Base-by-base conservation (phyloP, 2,113 vertebrate genomes). In the Vulpes vulpes region DNA sequence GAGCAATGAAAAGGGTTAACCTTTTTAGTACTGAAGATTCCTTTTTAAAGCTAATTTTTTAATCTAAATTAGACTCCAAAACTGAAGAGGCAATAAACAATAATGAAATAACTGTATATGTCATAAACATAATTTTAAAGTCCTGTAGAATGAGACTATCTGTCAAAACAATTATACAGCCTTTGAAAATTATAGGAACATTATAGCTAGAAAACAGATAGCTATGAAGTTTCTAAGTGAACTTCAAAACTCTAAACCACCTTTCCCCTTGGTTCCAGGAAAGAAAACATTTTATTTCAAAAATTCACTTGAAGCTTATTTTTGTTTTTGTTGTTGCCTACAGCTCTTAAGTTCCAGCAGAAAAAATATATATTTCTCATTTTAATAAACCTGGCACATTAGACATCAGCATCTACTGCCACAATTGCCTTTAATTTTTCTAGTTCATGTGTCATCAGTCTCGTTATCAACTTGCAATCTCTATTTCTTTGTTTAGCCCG, bases 391-490 rank as follows among this genome's bases (percentile, higher is more conserved):
- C 15, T 38, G 94, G 22, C 9, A 83, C 16, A 83, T 67, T 32
- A 76, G 51, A 87, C 22, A 89, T 55, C 16, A 55, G n/a, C 19
- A 57, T 89, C 73, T 15, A 51, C 3, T 30, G 64, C 25, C 78
- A 78, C 64, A 85, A 83, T 94, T 98, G 99, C 99, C 99, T 99
- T 99, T 94, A 99, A 98, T 10, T 99, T 99, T 96, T 99, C 98
- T 97, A 99, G 98, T 98, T 99, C 99, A 51, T 99, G 99, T 97
- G 99, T 99, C 97, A 99, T 99, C 97, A 99, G 98, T 98, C 99
- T 99, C 99, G 97, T 99, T 99, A 98, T 99, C 99, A 59, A 98
- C 99, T 92, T 99, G 99, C 96, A 99, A 99, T 99, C 99, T 98
- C 99, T 98, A 4, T 99, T 99, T 94, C 99, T 99, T 96, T 99